Percentiles rank a stretch among this genome's conserved stretches.
Evolutionary conservation across 2,797 vertebrate species (phyloP).

Genomic region (Sebastes hopkinsi): DNA sequence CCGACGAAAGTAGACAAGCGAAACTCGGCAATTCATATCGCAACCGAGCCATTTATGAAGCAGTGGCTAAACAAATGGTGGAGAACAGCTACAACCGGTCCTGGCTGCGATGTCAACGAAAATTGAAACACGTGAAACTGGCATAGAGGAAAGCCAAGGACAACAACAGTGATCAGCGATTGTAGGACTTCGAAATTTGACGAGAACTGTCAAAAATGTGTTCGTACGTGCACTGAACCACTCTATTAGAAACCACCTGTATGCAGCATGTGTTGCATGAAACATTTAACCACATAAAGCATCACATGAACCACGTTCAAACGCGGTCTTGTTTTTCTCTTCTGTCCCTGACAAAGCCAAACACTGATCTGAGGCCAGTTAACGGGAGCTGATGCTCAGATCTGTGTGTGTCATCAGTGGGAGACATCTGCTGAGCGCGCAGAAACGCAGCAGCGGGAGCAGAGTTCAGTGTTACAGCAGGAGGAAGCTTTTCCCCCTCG

Average conservation of each 20-base stretch:
- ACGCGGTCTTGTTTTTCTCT: slow-evolving; percentile 14
- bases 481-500: slow-evolving; percentile 13
- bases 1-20: too few relatives aligned
- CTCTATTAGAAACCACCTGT: not conserved
- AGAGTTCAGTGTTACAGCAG: slow-evolving; percentile 44
- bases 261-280: not conserved
- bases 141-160: too few relatives aligned
- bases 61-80: rapidly evolving
- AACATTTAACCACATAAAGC: not conserved
- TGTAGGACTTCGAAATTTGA: not conserved
- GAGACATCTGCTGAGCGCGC: slow-evolving; percentile 69
- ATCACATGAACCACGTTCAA: not conserved
- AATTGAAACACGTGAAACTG: too few relatives aligned
- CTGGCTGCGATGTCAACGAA: too few relatives aligned
- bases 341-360: not conserved
- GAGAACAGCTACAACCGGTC: too few relatives aligned
- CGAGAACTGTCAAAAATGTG: not conserved
- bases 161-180: too few relatives aligned
- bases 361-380: slow-evolving; percentile 23
- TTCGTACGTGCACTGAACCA: too few relatives aligned
- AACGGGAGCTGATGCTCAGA: not conserved
- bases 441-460: slow-evolving; percentile 34
- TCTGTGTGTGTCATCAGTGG: slow-evolving; percentile 51
- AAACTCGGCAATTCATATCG: too few relatives aligned
- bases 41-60: too few relatives aligned